Base-by-base conservation (phyloP, 2,113 vertebrate species). In the Carassius carassius region DNA sequence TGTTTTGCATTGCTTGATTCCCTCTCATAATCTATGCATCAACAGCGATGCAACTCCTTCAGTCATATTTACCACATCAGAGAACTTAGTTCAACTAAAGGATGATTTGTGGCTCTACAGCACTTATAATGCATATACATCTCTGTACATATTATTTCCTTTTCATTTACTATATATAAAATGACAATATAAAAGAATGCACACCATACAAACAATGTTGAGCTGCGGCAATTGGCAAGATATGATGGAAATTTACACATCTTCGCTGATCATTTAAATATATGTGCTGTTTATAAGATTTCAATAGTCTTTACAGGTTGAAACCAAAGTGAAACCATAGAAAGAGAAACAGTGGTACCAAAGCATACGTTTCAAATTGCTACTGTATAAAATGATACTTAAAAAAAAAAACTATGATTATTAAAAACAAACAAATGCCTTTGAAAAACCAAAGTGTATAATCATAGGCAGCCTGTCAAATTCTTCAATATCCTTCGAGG, bases 121-220 rank as follows among this genome's bases (percentile, higher is more conserved):
- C 97, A 97, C 96, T 96, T 96, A 96, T 96, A 96, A 94, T 96
- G 94, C 95, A 95, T 94, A 96, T 21, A 93, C 88, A 87, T 89
- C 84, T 90, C 87, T 91, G 85, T 89, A 87, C 87, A 89, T 90
- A 90, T 41, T 41, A 41, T 84, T 88, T 88, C 82, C 73, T 86
- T 87, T 88, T 89, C 86, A 81, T 89, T 89, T 91, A 91, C 91
- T 91, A 91, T 96, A 96, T 98, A 99, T 96, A 98, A 99, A 99
- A 98, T 96, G 97, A 98, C 97, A 97, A 97, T 97, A 97, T 97
- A 99, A 98, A 97, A 97, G 95, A 98, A 98, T 98, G 96, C 97
- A 97, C 96, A 98, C 96, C 95, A 95, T 98, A 99, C 96, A 97
- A 99, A 98, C 96, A 95, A 98, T 97, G 95, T 93, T 91, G 95